These are phyloP conservation scores for Caretta caretta DNA, from an alignment of 2,113 vertebrate genomes.

Conservation along the genomic window DNA sequence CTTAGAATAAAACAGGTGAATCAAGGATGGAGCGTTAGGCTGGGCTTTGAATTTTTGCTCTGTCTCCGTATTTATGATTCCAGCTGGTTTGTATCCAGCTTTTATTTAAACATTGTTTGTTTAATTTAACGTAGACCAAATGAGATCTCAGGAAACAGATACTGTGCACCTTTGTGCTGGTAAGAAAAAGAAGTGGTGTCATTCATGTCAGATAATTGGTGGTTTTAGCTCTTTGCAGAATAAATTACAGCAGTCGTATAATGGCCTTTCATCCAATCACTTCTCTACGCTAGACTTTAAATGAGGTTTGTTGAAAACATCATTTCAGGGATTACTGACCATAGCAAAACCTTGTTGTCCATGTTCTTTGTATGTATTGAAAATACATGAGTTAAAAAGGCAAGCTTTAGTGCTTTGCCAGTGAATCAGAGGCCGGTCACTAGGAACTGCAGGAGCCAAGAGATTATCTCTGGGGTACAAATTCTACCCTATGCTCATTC, in stretches of 20 bases:
- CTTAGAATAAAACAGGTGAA: fast-evolving
- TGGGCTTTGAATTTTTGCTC: constrained; percentile 20
- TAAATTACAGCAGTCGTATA: constrained; percentile 69
- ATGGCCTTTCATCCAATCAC: constrained; percentile 70
- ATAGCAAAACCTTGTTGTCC: constrained; percentile 74
- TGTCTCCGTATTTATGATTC: constrained; percentile 1
- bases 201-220: constrained; percentile 77
- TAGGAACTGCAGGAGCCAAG: fast-evolving
- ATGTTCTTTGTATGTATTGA: constrained; percentile 73
- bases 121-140: constrained; percentile 56
- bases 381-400: constrained; percentile 64
- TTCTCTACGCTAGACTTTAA: constrained; percentile 71
- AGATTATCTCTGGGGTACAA: neutral
- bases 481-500: neutral
- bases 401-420: constrained; percentile 58
- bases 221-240: constrained; percentile 73
- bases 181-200: constrained; percentile 78
- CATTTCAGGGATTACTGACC: constrained; percentile 73
- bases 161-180: constrained; percentile 75
- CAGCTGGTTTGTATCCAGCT: constrained; percentile 57
- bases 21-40: neutral
- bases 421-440: constrained; percentile 51
- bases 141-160: constrained; percentile 72
- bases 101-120: constrained; percentile 67
- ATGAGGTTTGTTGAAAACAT: constrained; percentile 73